Evolutionary conservation across 1,140 invertebrate genomes (phyloP), one percentile per base, ranked within the genome.

Genomic region (Drosophila virilis): DNA sequence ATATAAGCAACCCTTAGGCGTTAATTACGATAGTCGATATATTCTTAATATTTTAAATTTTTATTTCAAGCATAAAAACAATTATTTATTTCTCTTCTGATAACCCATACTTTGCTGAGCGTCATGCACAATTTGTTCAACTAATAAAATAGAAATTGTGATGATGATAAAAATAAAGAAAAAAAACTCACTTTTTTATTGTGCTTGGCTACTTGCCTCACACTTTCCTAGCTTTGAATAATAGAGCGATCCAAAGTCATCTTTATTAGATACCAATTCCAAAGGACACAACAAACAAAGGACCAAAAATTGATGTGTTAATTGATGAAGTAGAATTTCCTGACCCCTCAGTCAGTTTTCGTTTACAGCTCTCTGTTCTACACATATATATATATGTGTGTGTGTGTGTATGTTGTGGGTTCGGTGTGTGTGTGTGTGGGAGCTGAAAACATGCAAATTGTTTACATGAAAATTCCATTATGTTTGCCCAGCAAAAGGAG

Each of bases 401-500:
- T 17, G 13, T 9, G 13, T 45, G 8, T 45, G 0, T 17, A 45
- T 45, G 22, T 28, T 28, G 22, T 5, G 22, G 22, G 22, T 5
- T 28, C 22, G 2, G 8, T 33, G 13, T 57, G 15, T 72, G 45
- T 66, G 52, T 54, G 43, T 15, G 58, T 38, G 15, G 38, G 48
- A 70, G 66, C 15, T 62, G 57, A 83, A 85, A 85, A 79, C 77
- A 80, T 78, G 81, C 66, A 80, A 85, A 84, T 78, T 84, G 81
- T 77, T 85, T 84, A 84, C 81, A 84, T 79, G 81, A 77, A 80
- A 84, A 80, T 80, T 85, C 81, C 81, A 84, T 84, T 80, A 84
- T 80, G 77, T 77, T 85, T 71, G 66, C 69, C 42, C 50, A 70
- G 68, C 45, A 66, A 68, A 66, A 60, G 61, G 22, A 75, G 70